Evolutionary conservation across 2,113 vertebrate species (phyloP).

Genomic region (Raja brachyura): DNA sequence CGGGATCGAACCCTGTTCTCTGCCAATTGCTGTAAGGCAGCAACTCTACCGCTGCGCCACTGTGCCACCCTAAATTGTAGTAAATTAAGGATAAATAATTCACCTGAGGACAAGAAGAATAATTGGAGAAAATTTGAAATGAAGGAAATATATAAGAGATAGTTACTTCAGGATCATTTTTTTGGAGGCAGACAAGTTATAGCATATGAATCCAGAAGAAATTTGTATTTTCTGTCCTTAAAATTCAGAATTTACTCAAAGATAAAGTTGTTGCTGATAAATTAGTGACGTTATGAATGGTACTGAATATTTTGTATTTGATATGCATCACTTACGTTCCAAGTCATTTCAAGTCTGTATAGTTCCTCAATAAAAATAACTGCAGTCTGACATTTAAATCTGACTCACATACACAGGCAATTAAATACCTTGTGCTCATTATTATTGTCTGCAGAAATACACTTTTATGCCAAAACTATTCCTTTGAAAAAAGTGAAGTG

Average conservation of each 20-base stretch:
- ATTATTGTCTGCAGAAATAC: not conserved
- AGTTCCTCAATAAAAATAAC: constrained; percentile 9
- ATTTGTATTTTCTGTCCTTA: not conserved
- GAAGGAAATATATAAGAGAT: not conserved
- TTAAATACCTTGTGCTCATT: not conserved
- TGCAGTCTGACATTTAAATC: constrained; percentile 16
- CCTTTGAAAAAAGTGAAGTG: not conserved
- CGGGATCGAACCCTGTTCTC: too few species aligned
- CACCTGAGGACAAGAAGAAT: not conserved
- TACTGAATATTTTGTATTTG: not conserved
- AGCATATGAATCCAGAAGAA: not conserved
- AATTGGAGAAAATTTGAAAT: not conserved
- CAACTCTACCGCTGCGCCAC: too few species aligned
- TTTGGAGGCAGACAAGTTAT: not conserved
- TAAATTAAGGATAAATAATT: not conserved
- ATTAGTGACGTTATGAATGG: not conserved
- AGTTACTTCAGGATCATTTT: not conserved
- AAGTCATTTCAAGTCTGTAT: not conserved
- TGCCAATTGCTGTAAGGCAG: too few species aligned
- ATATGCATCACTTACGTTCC: not conserved
- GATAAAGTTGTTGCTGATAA: not conserved
- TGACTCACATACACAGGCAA: not conserved
- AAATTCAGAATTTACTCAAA: not conserved
- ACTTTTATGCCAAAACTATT: not conserved
- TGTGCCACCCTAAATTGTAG: not conserved